Percentiles rank a stretch among this genome's conserved stretches.
phyloP scores from a whole-genome alignment of 2,797 vertebrate genomes.

The Mormyrops boulengeri region DNA sequence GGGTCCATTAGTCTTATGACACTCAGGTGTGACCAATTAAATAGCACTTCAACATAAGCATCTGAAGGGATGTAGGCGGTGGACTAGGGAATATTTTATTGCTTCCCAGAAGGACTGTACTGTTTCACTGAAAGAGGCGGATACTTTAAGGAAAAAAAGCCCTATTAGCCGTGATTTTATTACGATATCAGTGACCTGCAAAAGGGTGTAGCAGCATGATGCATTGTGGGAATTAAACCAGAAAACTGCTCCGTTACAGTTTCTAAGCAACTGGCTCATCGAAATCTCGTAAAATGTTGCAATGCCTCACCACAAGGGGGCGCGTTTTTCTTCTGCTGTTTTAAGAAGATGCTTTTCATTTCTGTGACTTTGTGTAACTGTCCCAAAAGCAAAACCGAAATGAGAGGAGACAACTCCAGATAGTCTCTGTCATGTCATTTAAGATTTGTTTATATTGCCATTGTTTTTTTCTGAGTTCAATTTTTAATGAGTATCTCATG shows the following conservation, averaged over 20 bases:
- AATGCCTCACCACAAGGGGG: neutral
- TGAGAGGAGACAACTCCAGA: neutral
- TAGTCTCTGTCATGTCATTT: neutral
- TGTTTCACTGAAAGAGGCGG: neutral
- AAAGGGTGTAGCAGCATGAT: neutral
- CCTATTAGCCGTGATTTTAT: neutral
- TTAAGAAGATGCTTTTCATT: neutral
- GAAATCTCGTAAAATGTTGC: neutral
- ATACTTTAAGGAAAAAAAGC: neutral
- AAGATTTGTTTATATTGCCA: neutral
- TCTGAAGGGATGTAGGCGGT: neutral
- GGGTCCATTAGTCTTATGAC: neutral
- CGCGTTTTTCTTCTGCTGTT: neutral
- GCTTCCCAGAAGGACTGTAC: neutral
- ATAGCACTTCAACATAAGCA: neutral
- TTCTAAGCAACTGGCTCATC: conserved; percentile 11
- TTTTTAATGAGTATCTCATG: neutral
- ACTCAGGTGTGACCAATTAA: neutral
- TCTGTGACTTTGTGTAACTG: neutral
- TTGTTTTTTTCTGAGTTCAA: neutral
- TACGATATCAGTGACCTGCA: neutral
- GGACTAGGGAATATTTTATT: neutral
- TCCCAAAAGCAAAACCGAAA: neutral
- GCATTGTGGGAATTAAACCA: neutral
- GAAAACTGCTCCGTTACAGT: neutral